phyloP scores from a whole-genome alignment of 2,888 invertebrate genomes.

The Marronus borbonicus region DNA sequence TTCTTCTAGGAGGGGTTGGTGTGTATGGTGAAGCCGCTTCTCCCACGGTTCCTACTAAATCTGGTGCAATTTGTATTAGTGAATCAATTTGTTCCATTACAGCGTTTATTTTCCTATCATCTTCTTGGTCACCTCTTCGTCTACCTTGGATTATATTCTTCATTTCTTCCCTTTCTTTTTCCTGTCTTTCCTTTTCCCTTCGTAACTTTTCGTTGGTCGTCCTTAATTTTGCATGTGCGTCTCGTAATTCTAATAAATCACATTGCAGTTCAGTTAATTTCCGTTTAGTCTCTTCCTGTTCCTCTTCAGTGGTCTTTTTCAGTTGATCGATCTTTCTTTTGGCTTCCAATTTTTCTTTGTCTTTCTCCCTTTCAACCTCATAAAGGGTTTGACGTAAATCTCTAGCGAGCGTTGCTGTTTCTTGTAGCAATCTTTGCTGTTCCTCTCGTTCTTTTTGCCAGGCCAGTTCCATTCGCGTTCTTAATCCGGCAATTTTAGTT shows the following conservation, averaged over 20 bases:
- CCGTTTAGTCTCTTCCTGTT: slow-evolving; percentile 89
- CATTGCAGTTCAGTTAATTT: slow-evolving; percentile 89
- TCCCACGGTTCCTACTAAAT: slow-evolving; percentile 69
- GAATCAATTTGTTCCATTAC: slow-evolving; percentile 84
- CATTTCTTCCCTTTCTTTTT: slow-evolving; percentile 82
- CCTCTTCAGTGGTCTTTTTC: slow-evolving; percentile 88
- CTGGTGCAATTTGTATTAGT: slow-evolving; percentile 84
- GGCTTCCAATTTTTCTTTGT: slow-evolving; percentile 89
- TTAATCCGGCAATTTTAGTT: slow-evolving; percentile 87
- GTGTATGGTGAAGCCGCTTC: slow-evolving; percentile 73
- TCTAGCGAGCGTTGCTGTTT: slow-evolving; percentile 90
- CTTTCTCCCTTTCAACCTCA: slow-evolving; percentile 91
- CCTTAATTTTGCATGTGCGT: slow-evolving; percentile 92
- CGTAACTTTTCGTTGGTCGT: slow-evolving; percentile 93
- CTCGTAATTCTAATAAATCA: slow-evolving; percentile 89
- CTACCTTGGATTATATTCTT: slow-evolving; percentile 71
- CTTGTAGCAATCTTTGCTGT: slow-evolving; percentile 90
- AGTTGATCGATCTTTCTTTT: slow-evolving; percentile 89
- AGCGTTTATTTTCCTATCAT: slow-evolving; percentile 81
- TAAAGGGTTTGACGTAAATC: slow-evolving; percentile 90
- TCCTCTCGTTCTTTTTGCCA: slow-evolving; percentile 97
- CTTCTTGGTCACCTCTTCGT: slow-evolving; percentile 75
- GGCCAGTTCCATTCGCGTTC: slow-evolving; percentile 90
- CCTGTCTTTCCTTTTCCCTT: slow-evolving; percentile 88
- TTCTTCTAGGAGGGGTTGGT: slow-evolving; percentile 81